Base-by-base conservation (phyloP, 2,797 vertebrate genomes). In the Pantherophis alleghaniensis region DNA sequence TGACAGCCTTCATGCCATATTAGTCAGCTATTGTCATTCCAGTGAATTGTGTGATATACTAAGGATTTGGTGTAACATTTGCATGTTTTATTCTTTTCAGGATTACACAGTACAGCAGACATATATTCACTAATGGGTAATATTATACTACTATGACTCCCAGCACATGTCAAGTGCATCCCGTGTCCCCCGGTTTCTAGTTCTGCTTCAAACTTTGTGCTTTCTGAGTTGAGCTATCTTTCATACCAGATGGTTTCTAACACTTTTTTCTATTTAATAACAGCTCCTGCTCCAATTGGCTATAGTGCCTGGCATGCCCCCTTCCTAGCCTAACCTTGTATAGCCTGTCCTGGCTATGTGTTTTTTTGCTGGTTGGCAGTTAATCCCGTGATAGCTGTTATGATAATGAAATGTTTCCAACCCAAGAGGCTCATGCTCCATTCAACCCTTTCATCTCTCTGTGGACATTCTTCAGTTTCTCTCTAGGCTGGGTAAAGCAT, bases 91-190 rank as follows among this genome's bases (percentile, higher is more conserved):
- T 57, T 91, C 42, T 88, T 88, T 79, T 61, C 90, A 10, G 42
- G 89, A 90, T 87, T 88, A 79, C 86, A 88, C 61, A 86, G 88
- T 86, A 88, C 55, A 69, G n/a, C n/a, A 69, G 66, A 32, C 66
- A 32, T n/a, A 69, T 69, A 7, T 18, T 69, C 63, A 69, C 13
- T 69, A 16, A 74, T 74, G 16, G 69, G 32, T 37, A 74, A 37
- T 74, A 37, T 74, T 74, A 18, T 37, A 37, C 69, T 20, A 20
- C 14, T 74, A 3, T 18, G 7, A 37, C 7, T 37, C 69, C 14
- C 3, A 74, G 7, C 32, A 18, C 32, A 37, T 74, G 32, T 37
- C 16, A 37, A 10, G 32, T 37, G 18, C 7, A 37, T 37, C 32
- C 69, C 7, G 4, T 74, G 69, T n/a, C 9, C 24, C 60, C 3